phyloP scores from a whole-genome alignment of 2,797 vertebrate species.

The Myripristis jacobus region DNA sequence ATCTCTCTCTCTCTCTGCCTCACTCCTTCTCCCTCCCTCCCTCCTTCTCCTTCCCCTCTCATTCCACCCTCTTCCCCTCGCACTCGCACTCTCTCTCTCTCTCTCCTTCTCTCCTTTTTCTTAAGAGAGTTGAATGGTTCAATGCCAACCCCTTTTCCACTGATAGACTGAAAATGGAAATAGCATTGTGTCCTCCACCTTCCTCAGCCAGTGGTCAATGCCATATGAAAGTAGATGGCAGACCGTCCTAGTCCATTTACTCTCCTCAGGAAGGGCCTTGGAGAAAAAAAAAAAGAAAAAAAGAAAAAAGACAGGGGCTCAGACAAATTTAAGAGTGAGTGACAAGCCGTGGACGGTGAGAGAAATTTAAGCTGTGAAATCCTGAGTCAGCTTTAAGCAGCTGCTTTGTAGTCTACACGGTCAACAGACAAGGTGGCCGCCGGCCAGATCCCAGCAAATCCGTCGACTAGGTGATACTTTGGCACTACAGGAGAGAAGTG shows the following conservation, averaged over 20 bases:
- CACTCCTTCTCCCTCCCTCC: constrained; percentile 6
- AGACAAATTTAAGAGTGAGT: constrained; percentile 58
- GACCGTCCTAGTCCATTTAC: constrained; percentile 54
- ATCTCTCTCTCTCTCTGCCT: constrained; percentile 26
- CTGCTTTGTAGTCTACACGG: constrained; percentile 71
- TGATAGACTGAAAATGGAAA: constrained; percentile 69
- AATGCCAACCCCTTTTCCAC: constrained; percentile 54
- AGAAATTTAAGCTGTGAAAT: constrained; percentile 69
- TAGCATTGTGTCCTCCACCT: constrained; percentile 65
- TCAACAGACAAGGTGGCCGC: constrained; percentile 55
- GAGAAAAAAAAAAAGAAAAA: background rate
- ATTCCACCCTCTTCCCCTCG: background rate
- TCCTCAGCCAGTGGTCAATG: constrained; percentile 58
- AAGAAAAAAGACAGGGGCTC: constrained; percentile 25
- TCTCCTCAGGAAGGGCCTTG: constrained; percentile 28
- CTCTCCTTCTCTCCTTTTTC: constrained; percentile 19
- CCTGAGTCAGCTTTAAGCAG: constrained; percentile 74
- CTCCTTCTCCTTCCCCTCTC: background rate
- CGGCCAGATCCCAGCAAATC: constrained; percentile 59
- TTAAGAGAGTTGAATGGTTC: constrained; percentile 60
- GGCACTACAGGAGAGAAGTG: constrained; percentile 35
- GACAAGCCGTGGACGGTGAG: constrained; percentile 30
- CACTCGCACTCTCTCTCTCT: constrained; percentile 35
- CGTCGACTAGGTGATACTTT: constrained; percentile 44
- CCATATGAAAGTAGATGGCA: constrained; percentile 45